Evolutionary conservation across 1,140 invertebrate species (phyloP).

Genomic region (Pseudomyrmex pallidus): DNA sequence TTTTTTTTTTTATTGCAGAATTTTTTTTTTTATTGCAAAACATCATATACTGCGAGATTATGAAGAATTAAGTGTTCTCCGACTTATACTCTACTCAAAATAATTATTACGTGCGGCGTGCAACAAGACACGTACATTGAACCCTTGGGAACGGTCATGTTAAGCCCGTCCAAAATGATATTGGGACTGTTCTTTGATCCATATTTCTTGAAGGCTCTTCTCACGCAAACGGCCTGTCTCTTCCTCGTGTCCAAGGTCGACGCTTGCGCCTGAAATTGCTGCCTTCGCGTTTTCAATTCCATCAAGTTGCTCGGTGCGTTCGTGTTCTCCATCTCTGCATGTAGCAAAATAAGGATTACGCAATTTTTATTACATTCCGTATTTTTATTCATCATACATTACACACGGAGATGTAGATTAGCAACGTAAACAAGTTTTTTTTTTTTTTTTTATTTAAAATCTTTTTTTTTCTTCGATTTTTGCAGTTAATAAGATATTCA

Average conservation of each 20-base stretch:
- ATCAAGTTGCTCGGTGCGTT: conserved; percentile 74
- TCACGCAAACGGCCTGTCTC: conserved; percentile 92
- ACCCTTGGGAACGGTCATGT: conserved; percentile 96
- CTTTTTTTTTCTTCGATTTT: too few relatives aligned
- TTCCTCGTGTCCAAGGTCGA: conserved; percentile 90
- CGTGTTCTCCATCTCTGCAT: conserved; percentile 75
- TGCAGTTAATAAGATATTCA: too few relatives aligned
- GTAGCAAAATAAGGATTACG: not conserved
- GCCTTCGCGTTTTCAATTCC: conserved; percentile 82
- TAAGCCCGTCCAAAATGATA: conserved; percentile 93
- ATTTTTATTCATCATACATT: not conserved
- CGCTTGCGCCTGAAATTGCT: conserved; percentile 87
- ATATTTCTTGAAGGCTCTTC: conserved; percentile 93
- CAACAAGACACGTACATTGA: conserved; percentile 90
- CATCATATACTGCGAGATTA: too few relatives aligned
- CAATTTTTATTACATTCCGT: not conserved
- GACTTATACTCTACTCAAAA: not conserved
- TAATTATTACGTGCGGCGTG: not conserved
- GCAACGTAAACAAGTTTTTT: too few relatives aligned
- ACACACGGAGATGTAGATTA: too few relatives aligned
- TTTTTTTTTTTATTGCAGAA: too few relatives aligned
- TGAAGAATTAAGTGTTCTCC: too few relatives aligned
- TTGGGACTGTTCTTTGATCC: conserved; percentile 93
- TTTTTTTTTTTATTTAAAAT: too few relatives aligned
- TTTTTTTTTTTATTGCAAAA: too few relatives aligned